Evolutionary conservation across 30 jellyfish, hydroid and myxozoan genomes (phyloP).

Genomic region (Turritopsis rubra): DNA sequence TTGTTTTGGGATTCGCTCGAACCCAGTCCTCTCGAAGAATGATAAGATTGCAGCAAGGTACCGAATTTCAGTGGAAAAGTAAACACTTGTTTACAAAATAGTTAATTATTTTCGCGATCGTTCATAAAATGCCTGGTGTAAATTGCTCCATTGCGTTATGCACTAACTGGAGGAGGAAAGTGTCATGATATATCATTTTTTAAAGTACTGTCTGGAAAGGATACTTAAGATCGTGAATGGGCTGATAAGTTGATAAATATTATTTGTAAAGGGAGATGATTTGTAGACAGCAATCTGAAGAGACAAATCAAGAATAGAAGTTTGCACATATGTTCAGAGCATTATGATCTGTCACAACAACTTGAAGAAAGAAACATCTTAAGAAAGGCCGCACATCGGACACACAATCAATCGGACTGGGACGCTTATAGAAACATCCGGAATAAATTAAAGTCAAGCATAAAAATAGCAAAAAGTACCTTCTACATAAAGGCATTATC

Average conservation of each 20-base stretch:
- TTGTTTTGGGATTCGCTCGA: neutral
- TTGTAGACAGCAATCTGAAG: neutral
- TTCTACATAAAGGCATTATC: no score
- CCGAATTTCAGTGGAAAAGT: neutral
- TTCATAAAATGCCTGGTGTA: neutral
- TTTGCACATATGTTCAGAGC: neutral
- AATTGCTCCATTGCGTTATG: neutral
- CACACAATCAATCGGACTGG: no score
- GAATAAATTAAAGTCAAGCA: no score
- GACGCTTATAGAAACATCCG: no score
- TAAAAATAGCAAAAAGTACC: no score
- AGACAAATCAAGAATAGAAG: no score
- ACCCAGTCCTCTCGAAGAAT: neutral
- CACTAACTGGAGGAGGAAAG: neutral
- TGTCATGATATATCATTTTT: neutral
- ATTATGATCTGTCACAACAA: no score
- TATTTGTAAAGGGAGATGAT: neutral
- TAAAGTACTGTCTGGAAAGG: neutral
- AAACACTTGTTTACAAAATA: neutral
- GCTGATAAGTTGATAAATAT: neutral
- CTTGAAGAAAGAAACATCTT: no score
- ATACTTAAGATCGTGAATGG: neutral
- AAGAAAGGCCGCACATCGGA: no score
- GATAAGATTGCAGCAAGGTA: neutral
- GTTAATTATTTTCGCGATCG: neutral